Evolutionary conservation across 2,797 vertebrate species (phyloP), one percentile per base, ranked within the genome.

Genomic region (Cyclura pinguis): DNA sequence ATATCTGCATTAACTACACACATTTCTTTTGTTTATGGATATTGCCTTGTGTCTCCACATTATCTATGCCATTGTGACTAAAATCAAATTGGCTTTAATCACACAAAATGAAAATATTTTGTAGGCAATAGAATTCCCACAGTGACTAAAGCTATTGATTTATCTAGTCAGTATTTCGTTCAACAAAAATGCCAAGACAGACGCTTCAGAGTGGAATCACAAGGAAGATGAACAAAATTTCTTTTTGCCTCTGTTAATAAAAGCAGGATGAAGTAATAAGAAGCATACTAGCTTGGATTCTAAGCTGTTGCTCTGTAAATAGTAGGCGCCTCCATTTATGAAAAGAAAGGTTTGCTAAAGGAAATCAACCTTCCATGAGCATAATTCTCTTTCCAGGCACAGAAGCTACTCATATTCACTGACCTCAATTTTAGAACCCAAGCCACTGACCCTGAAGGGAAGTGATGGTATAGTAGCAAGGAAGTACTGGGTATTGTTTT

Each of bases 31-130:
- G 59, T 47, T 80, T n/a, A n/a, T 38, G 2, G 32, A 24, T 64
- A 47, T 78, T 87, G 55, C 50, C 67, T 81, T 35, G 55, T 64
- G 13, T 69, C 69, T 81, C 78, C 47, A 72, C 24, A 42, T 69
- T 55, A 57, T 72, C 22, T 88, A 64, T 52, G 47, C 29, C 47
- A 73, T 38, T 64, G 35, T 38, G 35, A 32, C 77, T 55, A 38
- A 35, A 52, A 55, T 52, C n/a, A n/a, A 85, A 72, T 73, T n/a
- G 73, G 27, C 73, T 86, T 77, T 38, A 57, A 59, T 22, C 2
- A 74, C n/a, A n/a, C 20, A 6, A 29, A 76, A 89, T n/a, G 38
- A 76, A 74, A 89, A 74, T 84, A 76, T 27, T 20, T 78, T 87
- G 35, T 5, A 64, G 72, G 9, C 29, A 83, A 50, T 14, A 50